Evolutionary conservation across 2,797 vertebrate species (phyloP).

Genomic region (Epinephelus coioides): DNA sequence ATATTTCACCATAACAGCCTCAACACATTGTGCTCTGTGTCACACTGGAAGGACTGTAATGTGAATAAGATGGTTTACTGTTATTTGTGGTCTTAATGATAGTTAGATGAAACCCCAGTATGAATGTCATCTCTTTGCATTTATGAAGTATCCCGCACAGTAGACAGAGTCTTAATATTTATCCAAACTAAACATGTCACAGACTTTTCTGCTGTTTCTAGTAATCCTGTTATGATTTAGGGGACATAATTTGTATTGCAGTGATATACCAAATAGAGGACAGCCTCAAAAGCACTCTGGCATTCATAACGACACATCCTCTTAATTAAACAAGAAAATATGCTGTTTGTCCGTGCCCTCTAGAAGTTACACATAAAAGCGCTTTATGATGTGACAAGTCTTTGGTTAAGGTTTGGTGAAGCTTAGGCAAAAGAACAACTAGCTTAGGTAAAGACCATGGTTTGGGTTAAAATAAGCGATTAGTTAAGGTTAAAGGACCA

Average conservation of each 20-base stretch:
- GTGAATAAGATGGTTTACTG: neutral
- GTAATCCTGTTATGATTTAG: neutral
- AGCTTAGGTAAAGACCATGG: neutral
- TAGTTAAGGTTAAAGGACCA: neutral
- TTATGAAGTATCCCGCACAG: too few species aligned
- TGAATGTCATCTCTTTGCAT: neutral
- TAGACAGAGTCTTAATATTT: neutral
- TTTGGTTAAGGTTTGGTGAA: neutral
- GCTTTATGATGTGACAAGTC: neutral
- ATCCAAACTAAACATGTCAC: neutral
- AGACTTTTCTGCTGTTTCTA: neutral
- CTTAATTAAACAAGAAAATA: neutral
- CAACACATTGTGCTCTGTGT: neutral
- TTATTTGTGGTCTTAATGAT: neutral
- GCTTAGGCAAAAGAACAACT: neutral
- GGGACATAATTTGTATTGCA: too few species aligned
- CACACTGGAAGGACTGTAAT: neutral
- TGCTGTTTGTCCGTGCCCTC: neutral
- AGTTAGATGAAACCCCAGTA: neutral
- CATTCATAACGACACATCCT: too few species aligned
- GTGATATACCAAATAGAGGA: too few species aligned
- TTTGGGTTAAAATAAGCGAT: neutral
- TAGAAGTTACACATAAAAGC: neutral
- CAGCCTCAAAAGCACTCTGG: too few species aligned
- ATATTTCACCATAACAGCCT: neutral